Conservation (phyloP, 2,797 vertebrate genomes). For the Paratrypauchen microcephalus region DNA sequence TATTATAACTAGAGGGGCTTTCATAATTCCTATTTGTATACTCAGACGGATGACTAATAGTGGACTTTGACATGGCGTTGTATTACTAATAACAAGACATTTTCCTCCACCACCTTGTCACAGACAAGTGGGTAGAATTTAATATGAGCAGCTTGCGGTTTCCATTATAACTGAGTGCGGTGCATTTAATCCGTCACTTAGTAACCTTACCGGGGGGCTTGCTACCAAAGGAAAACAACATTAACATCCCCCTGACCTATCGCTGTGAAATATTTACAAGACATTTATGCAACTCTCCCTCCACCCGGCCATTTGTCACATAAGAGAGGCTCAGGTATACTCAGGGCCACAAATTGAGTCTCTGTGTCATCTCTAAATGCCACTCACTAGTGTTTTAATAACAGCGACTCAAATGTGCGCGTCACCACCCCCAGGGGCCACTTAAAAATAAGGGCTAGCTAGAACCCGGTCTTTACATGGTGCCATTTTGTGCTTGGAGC, state of each 20-base stretch:
- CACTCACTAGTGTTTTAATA: constrained; percentile 64
- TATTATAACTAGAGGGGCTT: constrained; percentile 32
- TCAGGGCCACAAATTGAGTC: constrained; percentile 49
- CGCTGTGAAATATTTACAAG: constrained; percentile 66
- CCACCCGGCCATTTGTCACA: constrained; percentile 41
- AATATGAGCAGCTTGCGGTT: constrained; percentile 31
- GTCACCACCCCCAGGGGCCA: constrained; percentile 51
- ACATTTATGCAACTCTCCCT: constrained; percentile 33
- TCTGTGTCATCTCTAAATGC: constrained; percentile 62
- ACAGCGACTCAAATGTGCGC: constrained; percentile 42
- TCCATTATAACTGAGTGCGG: constrained; percentile 27
- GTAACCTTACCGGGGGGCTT: constrained; percentile 32
- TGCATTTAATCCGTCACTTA: constrained; percentile 45
- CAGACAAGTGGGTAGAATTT: constrained; percentile 30
- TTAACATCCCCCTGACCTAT: constrained; percentile 67
- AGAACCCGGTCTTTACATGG: constrained; percentile 48
- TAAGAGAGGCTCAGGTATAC: constrained; percentile 36
- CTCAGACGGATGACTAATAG: constrained; percentile 46
- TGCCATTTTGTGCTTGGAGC: constrained; percentile 33
- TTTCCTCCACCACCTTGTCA: constrained; percentile 26
- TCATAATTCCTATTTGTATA: constrained; percentile 39
- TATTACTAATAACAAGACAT: constrained; percentile 13
- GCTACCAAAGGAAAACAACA: constrained; percentile 54
- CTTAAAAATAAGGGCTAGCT: constrained; percentile 55
- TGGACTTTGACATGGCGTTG: constrained; percentile 15